phyloP scores from a whole-genome alignment of 2,797 vertebrate genomes.

The Esox masquinongy region DNA sequence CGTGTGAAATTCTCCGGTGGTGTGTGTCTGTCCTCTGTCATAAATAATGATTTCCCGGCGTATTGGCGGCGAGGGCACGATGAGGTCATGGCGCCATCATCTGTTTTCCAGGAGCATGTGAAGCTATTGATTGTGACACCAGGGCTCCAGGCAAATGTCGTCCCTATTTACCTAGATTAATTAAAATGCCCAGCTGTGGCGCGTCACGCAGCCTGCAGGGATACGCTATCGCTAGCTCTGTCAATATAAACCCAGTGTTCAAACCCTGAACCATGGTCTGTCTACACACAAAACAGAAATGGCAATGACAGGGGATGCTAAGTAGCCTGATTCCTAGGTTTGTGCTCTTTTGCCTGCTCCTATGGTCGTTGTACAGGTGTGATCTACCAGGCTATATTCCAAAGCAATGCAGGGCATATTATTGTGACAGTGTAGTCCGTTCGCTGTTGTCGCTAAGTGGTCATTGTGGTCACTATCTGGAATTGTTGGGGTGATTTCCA shows the following conservation, averaged over 20 bases:
- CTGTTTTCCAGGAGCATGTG: constrained; percentile 61
- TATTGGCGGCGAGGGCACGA: neutral
- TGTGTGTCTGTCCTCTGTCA: constrained; percentile 15
- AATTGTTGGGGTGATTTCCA: neutral
- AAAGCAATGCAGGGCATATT: too few relatives aligned
- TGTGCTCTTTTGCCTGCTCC: neutral
- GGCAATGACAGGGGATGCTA: constrained; percentile 9
- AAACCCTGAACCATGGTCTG: constrained; percentile 2
- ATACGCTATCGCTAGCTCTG: constrained; percentile 32
- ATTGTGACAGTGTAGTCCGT: too few relatives aligned
- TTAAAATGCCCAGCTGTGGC: constrained; percentile 66
- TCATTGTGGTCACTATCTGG: too few relatives aligned
- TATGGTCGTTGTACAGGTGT: neutral
- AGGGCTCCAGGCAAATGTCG: constrained; percentile 69
- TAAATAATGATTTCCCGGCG: constrained; percentile 32
- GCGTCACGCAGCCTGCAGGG: constrained; percentile 43
- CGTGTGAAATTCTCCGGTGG: neutral
- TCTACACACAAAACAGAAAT: neutral
- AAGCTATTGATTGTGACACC: constrained; percentile 68
- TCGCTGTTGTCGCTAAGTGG: too few relatives aligned
- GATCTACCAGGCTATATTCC: too few relatives aligned
- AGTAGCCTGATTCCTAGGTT: neutral
- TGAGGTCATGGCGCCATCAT: constrained; percentile 58
- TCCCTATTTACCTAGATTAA: constrained; percentile 68
- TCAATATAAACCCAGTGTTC: constrained; percentile 36